Conservation (phyloP, 2,113 vertebrate species). For the Myotis davidii region DNA sequence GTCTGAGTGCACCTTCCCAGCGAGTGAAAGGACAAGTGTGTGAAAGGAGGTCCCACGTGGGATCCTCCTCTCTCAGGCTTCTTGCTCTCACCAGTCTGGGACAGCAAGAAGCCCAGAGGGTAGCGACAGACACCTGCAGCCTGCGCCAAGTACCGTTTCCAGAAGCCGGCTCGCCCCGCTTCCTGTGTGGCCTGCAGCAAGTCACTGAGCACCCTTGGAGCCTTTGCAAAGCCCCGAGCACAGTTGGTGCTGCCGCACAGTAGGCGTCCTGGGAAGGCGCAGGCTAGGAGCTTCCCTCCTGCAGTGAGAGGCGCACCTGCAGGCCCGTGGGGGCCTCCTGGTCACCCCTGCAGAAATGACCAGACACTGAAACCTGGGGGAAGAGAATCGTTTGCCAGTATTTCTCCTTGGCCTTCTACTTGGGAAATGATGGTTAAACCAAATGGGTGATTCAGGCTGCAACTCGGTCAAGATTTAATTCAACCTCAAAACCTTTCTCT, state of each 20-base stretch:
- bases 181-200: neutral
- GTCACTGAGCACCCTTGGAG: neutral
- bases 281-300: neutral
- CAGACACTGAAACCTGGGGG: neutral
- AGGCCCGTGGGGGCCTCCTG: fast-evolving
- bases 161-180: neutral
- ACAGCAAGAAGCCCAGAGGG: too few species aligned
- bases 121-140: fast-evolving
- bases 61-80: neutral
- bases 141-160: neutral
- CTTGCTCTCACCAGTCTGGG: neutral
- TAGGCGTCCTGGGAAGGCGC: neutral
- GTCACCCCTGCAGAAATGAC: neutral
- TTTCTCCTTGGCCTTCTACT: neutral
- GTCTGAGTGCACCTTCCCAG: neutral
- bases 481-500: neutral
- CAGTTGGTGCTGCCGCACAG: neutral
- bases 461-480: neutral
- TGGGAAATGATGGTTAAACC: neutral
- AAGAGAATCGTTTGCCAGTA: neutral
- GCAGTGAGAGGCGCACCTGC: neutral
- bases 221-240: neutral
- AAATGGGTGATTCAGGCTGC: neutral
- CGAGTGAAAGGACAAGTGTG: fast-evolving
- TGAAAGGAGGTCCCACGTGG: too few species aligned